Conservation (phyloP, 2,797 vertebrate genomes). For the Sarcoramphus papa region DNA sequence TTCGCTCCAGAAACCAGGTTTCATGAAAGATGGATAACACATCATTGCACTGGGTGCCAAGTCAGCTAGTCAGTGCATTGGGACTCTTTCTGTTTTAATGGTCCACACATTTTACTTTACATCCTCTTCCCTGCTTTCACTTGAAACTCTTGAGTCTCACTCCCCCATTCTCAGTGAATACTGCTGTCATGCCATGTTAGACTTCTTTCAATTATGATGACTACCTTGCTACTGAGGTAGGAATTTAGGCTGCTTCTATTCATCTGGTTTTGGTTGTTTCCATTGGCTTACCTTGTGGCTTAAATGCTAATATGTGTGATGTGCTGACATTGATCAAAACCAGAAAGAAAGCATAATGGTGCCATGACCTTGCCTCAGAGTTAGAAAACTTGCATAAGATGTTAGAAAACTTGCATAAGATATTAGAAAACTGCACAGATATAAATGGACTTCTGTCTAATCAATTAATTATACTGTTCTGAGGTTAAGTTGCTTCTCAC, state of each 20-base stretch:
- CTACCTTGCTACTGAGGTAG: background rate
- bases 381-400: background rate
- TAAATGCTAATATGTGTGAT: background rate
- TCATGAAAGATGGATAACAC: background rate
- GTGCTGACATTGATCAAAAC: background rate
- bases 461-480: constrained; percentile 13
- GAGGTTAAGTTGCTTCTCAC: constrained; percentile 1
- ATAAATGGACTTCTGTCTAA: background rate
- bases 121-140: background rate
- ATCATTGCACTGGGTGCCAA: background rate
- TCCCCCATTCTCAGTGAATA: background rate
- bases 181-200: background rate
- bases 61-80: background rate
- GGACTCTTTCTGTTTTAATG: background rate
- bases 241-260: background rate
- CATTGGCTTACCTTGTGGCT: background rate
- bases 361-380: background rate
- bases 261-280: background rate
- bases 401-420: background rate
- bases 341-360: background rate
- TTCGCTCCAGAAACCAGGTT: background rate
- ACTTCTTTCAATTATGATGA: background rate
- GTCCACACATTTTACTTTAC: background rate
- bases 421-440: background rate
- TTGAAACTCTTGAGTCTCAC: background rate